These are phyloP conservation scores for Tachina lurida DNA, from an alignment of 2,888 invertebrate genomes.

Conservation along the genomic window DNA sequence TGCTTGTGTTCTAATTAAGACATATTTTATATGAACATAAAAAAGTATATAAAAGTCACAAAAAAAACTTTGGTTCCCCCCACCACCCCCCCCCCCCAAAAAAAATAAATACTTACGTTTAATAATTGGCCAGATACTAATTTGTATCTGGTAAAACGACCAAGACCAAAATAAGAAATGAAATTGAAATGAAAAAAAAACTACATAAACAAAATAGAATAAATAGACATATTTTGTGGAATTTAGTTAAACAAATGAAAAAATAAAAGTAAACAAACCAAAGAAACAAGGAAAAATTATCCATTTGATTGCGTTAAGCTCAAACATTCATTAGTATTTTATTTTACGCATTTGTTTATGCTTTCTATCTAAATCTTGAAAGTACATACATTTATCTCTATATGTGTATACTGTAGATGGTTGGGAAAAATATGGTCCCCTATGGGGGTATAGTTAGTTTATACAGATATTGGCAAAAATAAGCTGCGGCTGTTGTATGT, in stretches of 20 bases:
- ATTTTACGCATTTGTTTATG: constrained; percentile 35
- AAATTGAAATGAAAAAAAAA: constrained; percentile 7
- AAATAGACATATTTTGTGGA: constrained; percentile 32
- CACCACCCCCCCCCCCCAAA: neutral
- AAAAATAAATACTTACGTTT: neutral
- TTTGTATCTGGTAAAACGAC: neutral
- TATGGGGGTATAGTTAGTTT: constrained; percentile 2
- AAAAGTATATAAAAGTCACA: constrained; percentile 7
- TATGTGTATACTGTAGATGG: neutral
- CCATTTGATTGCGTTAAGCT: constrained; percentile 8
- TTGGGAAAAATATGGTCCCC: neutral
- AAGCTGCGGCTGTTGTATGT: constrained; percentile 4
- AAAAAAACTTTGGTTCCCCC: constrained; percentile 34
- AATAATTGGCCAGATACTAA: constrained; percentile 11
- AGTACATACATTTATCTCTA: neutral
- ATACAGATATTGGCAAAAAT: constrained; percentile 27
- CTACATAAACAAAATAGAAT: constrained; percentile 11
- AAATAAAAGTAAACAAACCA: constrained; percentile 37
- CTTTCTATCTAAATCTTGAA: constrained; percentile 14
- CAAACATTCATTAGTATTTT: neutral
- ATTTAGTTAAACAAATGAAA: constrained; percentile 37
- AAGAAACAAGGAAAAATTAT: constrained; percentile 10
- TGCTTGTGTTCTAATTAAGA: constrained; percentile 46
- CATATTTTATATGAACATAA: constrained; percentile 21
- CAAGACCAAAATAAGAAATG: neutral